These are phyloP conservation scores for Ptychodera flava DNA, from an alignment of 35 echinoderm and acorn worm genomes.

Conservation along the genomic window DNA sequence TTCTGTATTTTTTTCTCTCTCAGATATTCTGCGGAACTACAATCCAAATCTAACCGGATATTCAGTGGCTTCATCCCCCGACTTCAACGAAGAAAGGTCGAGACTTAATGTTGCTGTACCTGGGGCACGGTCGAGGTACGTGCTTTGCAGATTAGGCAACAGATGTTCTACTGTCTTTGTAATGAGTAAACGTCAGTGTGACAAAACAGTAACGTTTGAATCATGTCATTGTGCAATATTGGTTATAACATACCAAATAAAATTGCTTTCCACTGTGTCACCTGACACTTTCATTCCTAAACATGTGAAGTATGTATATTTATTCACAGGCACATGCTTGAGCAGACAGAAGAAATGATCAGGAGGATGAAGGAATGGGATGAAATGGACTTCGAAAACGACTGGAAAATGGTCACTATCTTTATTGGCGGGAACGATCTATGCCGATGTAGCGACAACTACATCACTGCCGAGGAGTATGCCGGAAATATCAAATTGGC, in stretches of 20 bases:
- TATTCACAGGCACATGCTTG: neutral
- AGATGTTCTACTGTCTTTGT: neutral
- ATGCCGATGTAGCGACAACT: conserved; percentile 37
- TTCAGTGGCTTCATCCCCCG: neutral
- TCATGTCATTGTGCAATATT: neutral
- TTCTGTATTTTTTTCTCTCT: neutral
- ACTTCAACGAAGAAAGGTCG: neutral
- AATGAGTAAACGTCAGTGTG: neutral
- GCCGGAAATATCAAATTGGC: conserved; percentile 16
- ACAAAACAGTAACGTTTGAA: neutral
- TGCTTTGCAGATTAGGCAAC: neutral
- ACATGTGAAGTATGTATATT: neutral
- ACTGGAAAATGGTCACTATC: conserved; percentile 50
- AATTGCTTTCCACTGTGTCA: neutral
- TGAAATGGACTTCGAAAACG: conserved; percentile 27
- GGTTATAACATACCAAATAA: neutral
- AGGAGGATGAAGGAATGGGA: conserved; percentile 18
- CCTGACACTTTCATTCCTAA: conserved; percentile 15
- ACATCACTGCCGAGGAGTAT: conserved; percentile 21
- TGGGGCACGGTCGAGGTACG: conserved; percentile 27
- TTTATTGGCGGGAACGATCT: conserved; percentile 58
- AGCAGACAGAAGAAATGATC: conserved; percentile 27
- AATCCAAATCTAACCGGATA: conserved; percentile 19
- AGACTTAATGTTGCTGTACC: conserved; percentile 11
- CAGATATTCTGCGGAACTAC: conserved; percentile 40